Base-by-base conservation (phyloP, 2,888 invertebrate species). In the Temnothorax ravouxi region DNA sequence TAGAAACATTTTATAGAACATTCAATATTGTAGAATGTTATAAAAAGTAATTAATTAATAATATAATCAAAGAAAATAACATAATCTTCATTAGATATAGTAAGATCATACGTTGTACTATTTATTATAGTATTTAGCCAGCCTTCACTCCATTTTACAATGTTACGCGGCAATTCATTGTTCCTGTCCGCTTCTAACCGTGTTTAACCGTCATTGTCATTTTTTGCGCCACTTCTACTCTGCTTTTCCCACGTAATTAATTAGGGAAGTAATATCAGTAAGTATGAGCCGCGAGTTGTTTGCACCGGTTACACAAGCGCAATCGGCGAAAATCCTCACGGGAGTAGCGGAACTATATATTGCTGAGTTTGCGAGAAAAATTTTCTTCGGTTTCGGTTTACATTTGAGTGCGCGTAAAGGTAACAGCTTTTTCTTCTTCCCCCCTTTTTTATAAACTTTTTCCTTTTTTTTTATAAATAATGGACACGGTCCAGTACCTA, bases 221-320 rank as follows among this genome's bases (percentile, higher is more conserved):
- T 86, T 87, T 87, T 84, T 87, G 56, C 72, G 34, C 64, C 74
- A 74, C 81, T 61, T 61, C 29, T 76, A 44, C 66, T 72, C 81
- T 75, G 83, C 64, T 66, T 61, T 52, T 75, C 62, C 72, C 82
- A 59, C 64, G 85, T 84, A 87, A 89, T 89, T 89, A 89, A 89
- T 89, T 88, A 88, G 82, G 67, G 72, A 84, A 85, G 87, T 86
- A 89, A 89, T 88, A 88, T 89, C 89, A 64, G 85, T 83, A 80
- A 84, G 77, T 86, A 84, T 69, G 44, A 75, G 81, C 69, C 62
- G 67, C 69, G 76, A 72, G 77, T 77, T 84, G 84, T 83, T 87
- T 83, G 66, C 83, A 56, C 25, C 44, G 61, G 67, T 84, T 83
- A 71, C 71, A 74, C 76, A 82, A 83, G 79, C 85, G 77, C 76